phyloP scores from a whole-genome alignment of 2,888 invertebrate genomes.

The Ormyrus pomaceus region DNA sequence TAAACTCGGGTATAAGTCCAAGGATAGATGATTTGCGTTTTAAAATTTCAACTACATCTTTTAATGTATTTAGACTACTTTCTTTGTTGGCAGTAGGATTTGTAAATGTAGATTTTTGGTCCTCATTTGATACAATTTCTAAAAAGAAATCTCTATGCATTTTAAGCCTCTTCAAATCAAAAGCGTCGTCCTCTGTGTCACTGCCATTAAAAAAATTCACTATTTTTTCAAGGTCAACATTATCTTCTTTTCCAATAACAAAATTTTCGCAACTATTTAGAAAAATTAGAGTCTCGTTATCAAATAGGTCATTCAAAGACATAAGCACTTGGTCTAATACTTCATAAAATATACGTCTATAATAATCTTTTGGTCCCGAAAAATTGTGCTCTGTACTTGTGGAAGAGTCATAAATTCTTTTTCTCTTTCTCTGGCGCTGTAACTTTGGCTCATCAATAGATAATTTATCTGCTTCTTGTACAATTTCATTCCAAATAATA shows the following conservation, averaged over 20 bases:
- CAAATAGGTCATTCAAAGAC: not conserved
- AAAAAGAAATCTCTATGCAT: not conserved
- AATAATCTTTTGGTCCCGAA: not conserved
- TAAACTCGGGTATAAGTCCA: not conserved
- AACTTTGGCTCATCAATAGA: not conserved
- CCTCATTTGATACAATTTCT: not conserved
- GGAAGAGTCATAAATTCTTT: not conserved
- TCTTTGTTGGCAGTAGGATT: not conserved
- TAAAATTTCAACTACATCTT: not conserved
- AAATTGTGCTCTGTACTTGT: not conserved
- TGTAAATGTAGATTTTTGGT: not conserved
- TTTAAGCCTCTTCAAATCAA: not conserved
- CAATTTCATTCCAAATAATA: not conserved
- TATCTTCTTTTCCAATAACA: not conserved
- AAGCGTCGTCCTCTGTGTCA: not conserved
- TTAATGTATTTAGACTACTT: not conserved
- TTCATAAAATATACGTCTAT: not conserved
- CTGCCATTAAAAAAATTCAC: not conserved
- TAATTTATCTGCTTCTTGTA: not conserved
- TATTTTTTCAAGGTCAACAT: not conserved
- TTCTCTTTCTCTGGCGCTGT: not conserved
- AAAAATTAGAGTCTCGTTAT: not conserved
- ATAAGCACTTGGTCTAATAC: not conserved
- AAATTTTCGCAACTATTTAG: not conserved
- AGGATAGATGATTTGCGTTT: not conserved